phyloP scores from a whole-genome alignment of 2,888 invertebrate genomes.

The Onchidella celtica region DNA sequence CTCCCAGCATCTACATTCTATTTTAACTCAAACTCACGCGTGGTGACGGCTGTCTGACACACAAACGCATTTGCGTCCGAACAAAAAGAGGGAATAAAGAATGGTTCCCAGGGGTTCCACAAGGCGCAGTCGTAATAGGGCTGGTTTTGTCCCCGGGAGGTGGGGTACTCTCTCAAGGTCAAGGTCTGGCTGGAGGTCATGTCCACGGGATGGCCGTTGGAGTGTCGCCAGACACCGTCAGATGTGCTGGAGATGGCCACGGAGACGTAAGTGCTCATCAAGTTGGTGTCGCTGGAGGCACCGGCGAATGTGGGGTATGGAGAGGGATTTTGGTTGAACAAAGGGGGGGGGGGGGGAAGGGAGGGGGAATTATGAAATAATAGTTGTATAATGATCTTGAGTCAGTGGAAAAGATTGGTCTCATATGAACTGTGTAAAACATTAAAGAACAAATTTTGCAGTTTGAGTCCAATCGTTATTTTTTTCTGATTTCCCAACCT shows the following conservation, averaged over 20 bases:
- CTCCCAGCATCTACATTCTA: no score
- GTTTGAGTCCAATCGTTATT: no score
- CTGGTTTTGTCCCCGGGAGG: not conserved
- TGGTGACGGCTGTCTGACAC: not conserved
- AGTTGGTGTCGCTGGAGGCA: not conserved
- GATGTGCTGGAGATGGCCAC: not conserved
- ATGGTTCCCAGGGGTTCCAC: constrained; percentile 33
- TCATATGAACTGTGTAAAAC: no score
- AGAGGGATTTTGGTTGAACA: not conserved
- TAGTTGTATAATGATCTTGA: no score
- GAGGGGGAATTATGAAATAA: not conserved
- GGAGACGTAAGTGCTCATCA: constrained; percentile 14
- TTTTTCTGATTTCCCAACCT: no score
- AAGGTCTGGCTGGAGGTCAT: constrained; percentile 16
- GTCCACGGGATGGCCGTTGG: constrained; percentile 14
- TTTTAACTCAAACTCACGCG: no score
- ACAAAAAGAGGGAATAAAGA: constrained; percentile 8
- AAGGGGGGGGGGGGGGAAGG: not conserved
- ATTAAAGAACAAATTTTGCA: no score
- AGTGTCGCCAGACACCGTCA: not conserved
- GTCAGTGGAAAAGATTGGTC: no score
- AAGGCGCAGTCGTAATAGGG: constrained; percentile 18
- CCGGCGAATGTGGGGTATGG: not conserved
- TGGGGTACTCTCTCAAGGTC: constrained; percentile 10
- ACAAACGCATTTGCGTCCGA: not conserved